Conservation (phyloP, 2,113 vertebrate genomes). For the Hyla sarda region DNA sequence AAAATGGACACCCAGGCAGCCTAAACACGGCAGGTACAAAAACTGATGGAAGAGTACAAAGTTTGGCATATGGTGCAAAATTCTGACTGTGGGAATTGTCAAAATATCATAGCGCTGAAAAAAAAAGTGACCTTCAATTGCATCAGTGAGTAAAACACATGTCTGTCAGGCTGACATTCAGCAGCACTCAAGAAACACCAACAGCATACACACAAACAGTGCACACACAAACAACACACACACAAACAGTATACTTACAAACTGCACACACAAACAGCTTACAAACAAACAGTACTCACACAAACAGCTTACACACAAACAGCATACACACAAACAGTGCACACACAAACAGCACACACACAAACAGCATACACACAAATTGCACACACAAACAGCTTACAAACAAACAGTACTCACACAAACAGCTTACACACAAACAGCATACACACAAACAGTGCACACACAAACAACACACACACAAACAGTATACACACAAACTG, state of each 20-base stretch:
- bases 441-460: not conserved
- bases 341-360: too few species aligned
- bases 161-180: not conserved
- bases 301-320: not conserved
- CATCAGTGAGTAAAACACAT: not conserved
- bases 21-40: not conserved
- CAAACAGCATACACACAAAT: not conserved
- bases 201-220: not conserved
- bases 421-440: not conserved
- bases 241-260: too few species aligned
- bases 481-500: not conserved
- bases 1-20: not conserved
- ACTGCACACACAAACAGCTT: too few species aligned
- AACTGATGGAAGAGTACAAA: not conserved
- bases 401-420: too few species aligned
- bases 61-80: not conserved
- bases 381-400: too few species aligned
- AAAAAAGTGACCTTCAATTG: conserved; percentile 10
- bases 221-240: not conserved
- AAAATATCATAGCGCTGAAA: not conserved
- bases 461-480: too few species aligned
- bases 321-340: not conserved
- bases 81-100: not conserved
- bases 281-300: not conserved
- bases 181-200: not conserved